Evolutionary conservation across 1,140 invertebrate genomes (phyloP), one percentile per base, ranked within the genome.

Genomic region (Zaprionus gabonicus): DNA sequence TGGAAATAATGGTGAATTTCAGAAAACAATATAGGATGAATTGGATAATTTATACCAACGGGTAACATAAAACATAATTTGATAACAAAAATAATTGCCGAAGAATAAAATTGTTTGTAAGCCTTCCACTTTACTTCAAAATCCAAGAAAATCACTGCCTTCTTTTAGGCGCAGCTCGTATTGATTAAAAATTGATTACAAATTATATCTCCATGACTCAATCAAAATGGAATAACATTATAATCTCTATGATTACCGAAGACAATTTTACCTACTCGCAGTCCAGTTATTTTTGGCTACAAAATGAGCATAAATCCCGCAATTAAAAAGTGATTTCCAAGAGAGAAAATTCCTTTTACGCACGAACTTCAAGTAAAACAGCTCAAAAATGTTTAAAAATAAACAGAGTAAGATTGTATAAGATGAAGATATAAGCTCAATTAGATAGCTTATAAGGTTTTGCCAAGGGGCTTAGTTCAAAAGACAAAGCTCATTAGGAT

Each of bases 401-500:
- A 51, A 25, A 13, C 20, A 23, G 41, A n/a, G 46, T 51, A 51
- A 60, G 63, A 27, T 13, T 69, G 15, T 20, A 34, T 60, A 27
- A 46, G 6, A 1, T 15, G 20, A 17, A 51, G 62, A 34, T 76
- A 82, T 81, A 77, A 72, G 38, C 36, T 59, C 6, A 76, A 44
- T 80, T 59, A 28, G n/a, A 20, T 15, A 27, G 49, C 59, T 72
- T 76, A 63, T 20, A 23, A 51, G 49, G 7, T n/a, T 25, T 20
- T 51, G 4, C 17, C 38, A 28, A 1, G 2, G 12, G 9, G 0
- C 34, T 51, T 31, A 17, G 55, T 38, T 31, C n/a, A 41, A 49
- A 20, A 70, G 12, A 25, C 6, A 56, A 46, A 82, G 57, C 65
- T 59, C 67, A 75, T 78, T 82, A 75, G 46, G 36, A 66, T 5